Conservation (phyloP, 1,140 invertebrate genomes). For the Ruditapes philippinarum region DNA sequence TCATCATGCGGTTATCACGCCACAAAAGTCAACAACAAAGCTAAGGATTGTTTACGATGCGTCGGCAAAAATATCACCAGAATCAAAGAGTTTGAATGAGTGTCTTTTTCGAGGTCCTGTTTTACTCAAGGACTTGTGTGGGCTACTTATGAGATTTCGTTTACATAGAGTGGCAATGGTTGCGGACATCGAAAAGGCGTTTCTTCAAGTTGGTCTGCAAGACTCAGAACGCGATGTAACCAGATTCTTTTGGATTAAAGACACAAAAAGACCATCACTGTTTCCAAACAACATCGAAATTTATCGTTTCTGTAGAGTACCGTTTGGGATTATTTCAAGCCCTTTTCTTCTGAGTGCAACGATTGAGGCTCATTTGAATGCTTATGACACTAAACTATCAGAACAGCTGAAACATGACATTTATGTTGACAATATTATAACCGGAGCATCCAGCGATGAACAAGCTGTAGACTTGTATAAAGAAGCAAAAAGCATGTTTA, state of each 20-base stretch:
- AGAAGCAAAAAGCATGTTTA: neutral
- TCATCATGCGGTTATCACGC: constrained; percentile 38
- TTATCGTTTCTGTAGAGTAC: neutral
- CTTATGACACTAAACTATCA: neutral
- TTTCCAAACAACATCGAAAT: neutral
- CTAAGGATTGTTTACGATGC: neutral
- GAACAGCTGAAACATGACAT: neutral
- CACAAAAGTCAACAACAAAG: constrained; percentile 19
- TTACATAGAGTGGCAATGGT: too few species aligned
- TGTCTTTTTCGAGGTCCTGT: neutral
- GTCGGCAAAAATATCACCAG: neutral
- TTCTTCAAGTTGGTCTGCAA: neutral
- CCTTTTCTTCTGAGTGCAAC: constrained; percentile 25
- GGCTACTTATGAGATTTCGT: too few species aligned
- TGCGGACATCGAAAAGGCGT: too few species aligned
- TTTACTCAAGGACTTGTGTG: neutral
- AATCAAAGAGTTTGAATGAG: neutral
- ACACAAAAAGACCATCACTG: neutral
- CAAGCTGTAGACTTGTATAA: neutral
- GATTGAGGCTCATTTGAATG: constrained; percentile 2
- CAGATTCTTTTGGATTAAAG: neutral
- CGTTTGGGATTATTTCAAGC: constrained; percentile 22
- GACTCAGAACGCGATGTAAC: neutral
- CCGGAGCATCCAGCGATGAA: neutral
- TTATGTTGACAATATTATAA: constrained; percentile 22